Evolutionary conservation across 2,113 vertebrate genomes (phyloP).

Genomic region (Grammomys dolichurus): DNA sequence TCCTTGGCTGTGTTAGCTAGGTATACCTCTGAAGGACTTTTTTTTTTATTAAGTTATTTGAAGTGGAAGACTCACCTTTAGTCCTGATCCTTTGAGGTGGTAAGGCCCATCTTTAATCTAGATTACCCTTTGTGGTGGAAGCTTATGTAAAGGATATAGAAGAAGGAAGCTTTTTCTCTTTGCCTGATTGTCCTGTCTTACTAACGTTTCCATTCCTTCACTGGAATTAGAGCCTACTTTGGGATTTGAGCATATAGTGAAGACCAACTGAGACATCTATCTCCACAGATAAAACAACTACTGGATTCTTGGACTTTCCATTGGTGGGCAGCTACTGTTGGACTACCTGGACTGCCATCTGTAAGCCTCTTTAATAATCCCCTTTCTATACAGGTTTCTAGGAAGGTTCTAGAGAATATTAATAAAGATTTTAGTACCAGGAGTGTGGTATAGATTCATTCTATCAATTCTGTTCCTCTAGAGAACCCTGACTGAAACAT

Average conservation of each 20-base stretch:
- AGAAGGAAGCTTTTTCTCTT: not conserved
- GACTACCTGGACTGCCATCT: not conserved
- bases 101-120: not conserved
- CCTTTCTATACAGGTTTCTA: not conserved
- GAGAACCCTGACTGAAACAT: not conserved
- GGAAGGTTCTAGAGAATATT: not conserved
- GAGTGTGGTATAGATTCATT: not conserved
- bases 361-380: not conserved
- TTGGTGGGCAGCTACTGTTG: not conserved
- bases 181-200: not conserved
- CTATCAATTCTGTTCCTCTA: not conserved
- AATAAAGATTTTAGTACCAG: not conserved
- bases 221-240: not conserved
- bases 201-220: not conserved
- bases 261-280: not conserved
- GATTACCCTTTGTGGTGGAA: not conserved
- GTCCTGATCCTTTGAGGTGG: not conserved
- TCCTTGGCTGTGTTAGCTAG: not conserved
- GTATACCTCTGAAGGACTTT: not conserved
- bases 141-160: not conserved
- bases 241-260: not conserved
- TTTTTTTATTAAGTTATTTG: not conserved
- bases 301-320: not conserved
- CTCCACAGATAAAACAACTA: not conserved
- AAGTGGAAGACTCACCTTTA: not conserved